Conservation (phyloP, 2,888 invertebrate species). For the Homarus gammarus region DNA sequence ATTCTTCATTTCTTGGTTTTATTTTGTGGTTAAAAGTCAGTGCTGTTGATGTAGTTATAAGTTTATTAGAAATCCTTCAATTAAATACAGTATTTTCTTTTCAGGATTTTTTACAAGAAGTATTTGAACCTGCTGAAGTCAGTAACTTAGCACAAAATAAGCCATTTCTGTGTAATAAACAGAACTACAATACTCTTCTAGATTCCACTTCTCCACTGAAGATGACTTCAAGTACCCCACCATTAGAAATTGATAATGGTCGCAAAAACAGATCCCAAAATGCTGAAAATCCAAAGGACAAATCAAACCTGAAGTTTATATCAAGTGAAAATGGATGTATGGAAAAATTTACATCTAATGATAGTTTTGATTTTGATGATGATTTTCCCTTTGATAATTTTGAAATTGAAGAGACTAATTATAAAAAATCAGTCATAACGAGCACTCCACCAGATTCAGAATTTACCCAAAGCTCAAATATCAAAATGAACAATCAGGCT, state of each 20-base stretch:
- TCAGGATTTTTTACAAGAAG: constrained; percentile 18
- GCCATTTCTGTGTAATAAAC: background rate
- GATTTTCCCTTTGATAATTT: background rate
- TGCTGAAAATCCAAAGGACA: background rate
- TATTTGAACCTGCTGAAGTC: background rate
- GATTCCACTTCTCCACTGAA: background rate
- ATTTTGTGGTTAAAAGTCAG: background rate
- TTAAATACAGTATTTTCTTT: background rate
- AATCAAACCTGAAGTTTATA: background rate
- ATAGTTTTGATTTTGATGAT: constrained; percentile 1
- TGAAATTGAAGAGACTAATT: background rate
- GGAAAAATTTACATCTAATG: constrained; percentile 1
- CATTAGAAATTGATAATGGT: background rate
- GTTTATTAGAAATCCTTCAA: background rate
- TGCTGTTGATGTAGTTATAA: background rate
- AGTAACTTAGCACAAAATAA: background rate
- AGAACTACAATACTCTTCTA: background rate
- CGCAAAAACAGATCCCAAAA: background rate
- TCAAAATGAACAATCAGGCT: background rate
- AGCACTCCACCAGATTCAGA: constrained; percentile 4
- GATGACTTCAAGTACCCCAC: background rate
- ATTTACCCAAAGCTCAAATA: background rate
- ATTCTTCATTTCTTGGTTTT: too few species aligned
- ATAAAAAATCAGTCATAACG: background rate
- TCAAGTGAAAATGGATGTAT: background rate